Evolutionary conservation across 1,140 invertebrate genomes (phyloP).

Genomic region (Monomorium pharaonis): DNA sequence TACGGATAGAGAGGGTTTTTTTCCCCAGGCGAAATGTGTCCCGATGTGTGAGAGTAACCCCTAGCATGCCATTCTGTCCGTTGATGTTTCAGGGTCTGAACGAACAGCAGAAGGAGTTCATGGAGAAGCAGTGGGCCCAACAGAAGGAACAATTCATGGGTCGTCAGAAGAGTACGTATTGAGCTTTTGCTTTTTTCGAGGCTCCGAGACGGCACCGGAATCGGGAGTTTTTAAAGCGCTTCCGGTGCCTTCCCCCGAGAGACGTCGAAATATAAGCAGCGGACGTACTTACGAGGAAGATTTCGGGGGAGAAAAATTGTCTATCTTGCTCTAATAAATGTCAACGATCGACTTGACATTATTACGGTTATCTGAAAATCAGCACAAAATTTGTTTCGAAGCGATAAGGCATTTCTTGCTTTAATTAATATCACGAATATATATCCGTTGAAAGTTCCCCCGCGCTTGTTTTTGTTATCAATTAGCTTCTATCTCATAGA

Average conservation of each 20-base stretch:
- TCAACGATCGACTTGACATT: neutral
- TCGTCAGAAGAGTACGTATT: conserved; percentile 94
- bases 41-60: conserved; percentile 74
- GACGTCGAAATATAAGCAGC: neutral
- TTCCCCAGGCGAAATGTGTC: conserved; percentile 33
- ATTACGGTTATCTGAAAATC: neutral
- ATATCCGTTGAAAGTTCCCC: neutral
- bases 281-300: neutral
- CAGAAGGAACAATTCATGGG: conserved; percentile 94
- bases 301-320: neutral
- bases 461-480: neutral
- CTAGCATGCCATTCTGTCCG: conserved; percentile 82
- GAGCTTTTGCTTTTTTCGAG: conserved; percentile 2
- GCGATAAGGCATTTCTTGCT: neutral
- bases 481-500: neutral
- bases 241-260: neutral
- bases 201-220: neutral
- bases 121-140: conserved; percentile 94
- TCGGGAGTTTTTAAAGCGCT: neutral
- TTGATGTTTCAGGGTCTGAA: conserved; percentile 91
- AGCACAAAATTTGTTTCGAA: neutral
- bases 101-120: conserved; percentile 91
- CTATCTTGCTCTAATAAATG: neutral
- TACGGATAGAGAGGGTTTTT: conserved; percentile 9
- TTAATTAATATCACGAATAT: neutral